Percentiles rank a stretch among this genome's conserved stretches.
These are phyloP conservation scores for Chelidonichthys spinosus DNA, from an alignment of 2,797 vertebrate species.

Conservation along the genomic window DNA sequence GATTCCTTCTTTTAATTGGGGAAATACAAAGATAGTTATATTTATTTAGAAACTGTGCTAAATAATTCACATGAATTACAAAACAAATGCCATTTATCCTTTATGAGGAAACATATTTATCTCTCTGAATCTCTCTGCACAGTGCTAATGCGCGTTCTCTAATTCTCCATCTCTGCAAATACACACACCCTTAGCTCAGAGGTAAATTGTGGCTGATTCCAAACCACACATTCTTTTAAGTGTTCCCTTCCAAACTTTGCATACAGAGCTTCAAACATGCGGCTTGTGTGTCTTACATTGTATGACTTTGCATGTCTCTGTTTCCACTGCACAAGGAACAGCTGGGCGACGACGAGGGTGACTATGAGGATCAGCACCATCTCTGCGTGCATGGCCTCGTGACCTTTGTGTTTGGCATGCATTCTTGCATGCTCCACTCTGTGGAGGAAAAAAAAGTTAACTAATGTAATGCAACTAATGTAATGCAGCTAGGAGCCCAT, in stretches of 20 bases:
- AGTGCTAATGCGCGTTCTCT: background rate
- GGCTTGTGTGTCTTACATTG: conserved; percentile 88
- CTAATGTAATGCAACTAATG: conserved; percentile 2
- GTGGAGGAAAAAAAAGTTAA: conserved; percentile 52
- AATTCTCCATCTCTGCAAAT: background rate
- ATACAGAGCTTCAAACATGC: background rate
- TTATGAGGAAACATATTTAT: too few species aligned
- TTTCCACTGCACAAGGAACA: conserved; percentile 98
- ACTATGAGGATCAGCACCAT: conserved; percentile 99
- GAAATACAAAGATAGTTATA: background rate
- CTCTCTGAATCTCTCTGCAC: too few species aligned
- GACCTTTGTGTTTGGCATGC: conserved; percentile 98
- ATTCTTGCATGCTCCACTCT: conserved; percentile 97
- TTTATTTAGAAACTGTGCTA: too few species aligned
- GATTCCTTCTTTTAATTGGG: background rate
- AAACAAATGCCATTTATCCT: too few species aligned
- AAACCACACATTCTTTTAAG: too few species aligned
- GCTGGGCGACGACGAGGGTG: conserved; percentile 94
- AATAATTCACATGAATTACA: too few species aligned
- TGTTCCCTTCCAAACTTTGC: background rate
- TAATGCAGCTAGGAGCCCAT: background rate
- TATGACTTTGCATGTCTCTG: conserved; percentile 97
- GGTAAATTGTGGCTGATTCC: background rate
- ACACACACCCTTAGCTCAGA: background rate
- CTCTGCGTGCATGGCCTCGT: conserved; percentile 99